phyloP scores from a whole-genome alignment of 2,797 vertebrate genomes.

The Dipus sagitta region DNA sequence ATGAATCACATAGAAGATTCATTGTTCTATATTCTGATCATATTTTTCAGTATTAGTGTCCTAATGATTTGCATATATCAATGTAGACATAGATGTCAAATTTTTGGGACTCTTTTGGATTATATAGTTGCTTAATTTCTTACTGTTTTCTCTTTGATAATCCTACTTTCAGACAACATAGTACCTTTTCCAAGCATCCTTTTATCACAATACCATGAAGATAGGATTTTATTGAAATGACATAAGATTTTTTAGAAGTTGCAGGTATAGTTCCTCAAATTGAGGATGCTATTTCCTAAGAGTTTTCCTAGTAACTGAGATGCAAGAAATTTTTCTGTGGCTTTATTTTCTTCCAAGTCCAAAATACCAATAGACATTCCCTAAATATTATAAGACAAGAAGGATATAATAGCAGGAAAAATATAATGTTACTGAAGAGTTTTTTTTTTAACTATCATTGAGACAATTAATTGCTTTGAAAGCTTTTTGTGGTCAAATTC shows the following conservation, averaged over 20 bases:
- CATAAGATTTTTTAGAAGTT: not conserved
- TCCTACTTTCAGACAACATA: not conserved
- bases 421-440: not conserved
- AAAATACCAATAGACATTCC: not conserved
- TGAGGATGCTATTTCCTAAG: not conserved
- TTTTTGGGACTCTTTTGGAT: not conserved
- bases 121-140: not conserved
- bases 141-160: not conserved
- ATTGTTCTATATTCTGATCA: not conserved
- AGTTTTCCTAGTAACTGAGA: not conserved
- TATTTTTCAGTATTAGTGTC: not conserved
- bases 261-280: not conserved
- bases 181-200: not conserved
- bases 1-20: not conserved
- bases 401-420: not conserved
- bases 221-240: not conserved
- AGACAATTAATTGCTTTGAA: not conserved
- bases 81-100: not conserved
- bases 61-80: not conserved
- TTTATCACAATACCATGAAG: not conserved
- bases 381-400: not conserved
- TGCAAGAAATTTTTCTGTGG: not conserved
- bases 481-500: not conserved
- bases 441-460: not conserved
- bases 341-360: slow-evolving; percentile 18